Base-by-base conservation (phyloP, 2,888 invertebrate species). In the Loripinus fragilis region DNA sequence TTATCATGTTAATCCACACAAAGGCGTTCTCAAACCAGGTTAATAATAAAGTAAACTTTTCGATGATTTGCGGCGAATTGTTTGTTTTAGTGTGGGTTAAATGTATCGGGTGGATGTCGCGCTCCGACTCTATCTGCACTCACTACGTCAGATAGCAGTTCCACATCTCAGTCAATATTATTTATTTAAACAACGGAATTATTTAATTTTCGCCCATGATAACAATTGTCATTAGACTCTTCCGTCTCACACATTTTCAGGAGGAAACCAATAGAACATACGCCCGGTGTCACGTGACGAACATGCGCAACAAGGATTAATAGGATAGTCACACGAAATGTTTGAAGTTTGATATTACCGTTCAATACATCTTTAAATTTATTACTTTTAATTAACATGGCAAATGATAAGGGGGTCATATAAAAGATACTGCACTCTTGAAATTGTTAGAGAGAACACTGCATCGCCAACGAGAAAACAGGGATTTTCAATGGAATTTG, bases 161-260 rank as follows among this genome's bases (percentile, higher is more conserved):
- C 8, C 23, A 20, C 20, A n/a, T 60, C 12, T 60, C 28, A 60
- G 30, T 60, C 60, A 60, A 60, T 60, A 33, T 33, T n/a, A 60
- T 60, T 28, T 60, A 60, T 60, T 60, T 60, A 60, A 60, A 60
- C 60, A 60, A 60, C 60, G n/a, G 60, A 60, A 60, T 60, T 60
- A 60, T 60, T 60, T 60, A 60, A 60, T 60, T 45, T 33, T 60
- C 60, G 60, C 60, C 60, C 60, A 33, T 60, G 60, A 60, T 60
- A 60, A 60, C 60, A 60, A 38, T 38, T 38, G 38, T 33, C 17
- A 60, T 28, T 28, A 25, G 10, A 17, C 60, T 5, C 28, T 17
- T 60, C 30, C 8, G 20, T n/a, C 12, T 8, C 60, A 60, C 20
- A 33, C 30, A 20, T 2, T 20, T 33, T 33, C 33, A 20, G 28